Conservation (phyloP, 2,113 vertebrate species). For the Phalacrocorax pelagicus region DNA sequence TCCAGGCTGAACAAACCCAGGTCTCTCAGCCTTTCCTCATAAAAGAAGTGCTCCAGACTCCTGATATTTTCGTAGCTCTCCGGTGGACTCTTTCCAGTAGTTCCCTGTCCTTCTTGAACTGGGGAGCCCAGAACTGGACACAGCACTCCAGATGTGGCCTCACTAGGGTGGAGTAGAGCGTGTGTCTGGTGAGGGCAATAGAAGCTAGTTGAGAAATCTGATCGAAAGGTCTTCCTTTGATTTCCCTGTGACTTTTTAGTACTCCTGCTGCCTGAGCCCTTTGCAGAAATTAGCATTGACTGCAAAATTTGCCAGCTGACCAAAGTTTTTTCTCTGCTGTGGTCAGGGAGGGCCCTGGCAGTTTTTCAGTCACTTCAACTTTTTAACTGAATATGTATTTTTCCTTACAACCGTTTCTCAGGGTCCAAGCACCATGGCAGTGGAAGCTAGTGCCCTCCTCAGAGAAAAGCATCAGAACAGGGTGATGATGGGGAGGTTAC, state of each 20-base stretch:
- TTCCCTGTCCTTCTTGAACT: too few relatives aligned
- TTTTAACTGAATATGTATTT: neutral
- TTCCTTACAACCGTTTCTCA: neutral
- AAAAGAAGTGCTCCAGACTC: too few relatives aligned
- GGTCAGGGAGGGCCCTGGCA: neutral
- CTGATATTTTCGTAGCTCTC: too few relatives aligned
- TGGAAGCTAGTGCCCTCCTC: neutral
- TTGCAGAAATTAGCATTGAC: neutral
- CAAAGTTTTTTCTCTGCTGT: neutral
- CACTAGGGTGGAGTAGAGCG: too few relatives aligned
- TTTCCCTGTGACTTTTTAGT: neutral
- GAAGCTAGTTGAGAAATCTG: neutral
- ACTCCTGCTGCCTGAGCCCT: neutral
- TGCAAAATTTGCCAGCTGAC: neutral
- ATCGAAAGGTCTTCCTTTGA: neutral
- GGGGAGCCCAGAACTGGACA: too few relatives aligned
- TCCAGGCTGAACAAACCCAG: too few relatives aligned
- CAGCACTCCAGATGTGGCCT: too few relatives aligned
- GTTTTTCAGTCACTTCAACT: neutral
- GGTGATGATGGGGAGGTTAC: neutral
- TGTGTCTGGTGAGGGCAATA: neutral
- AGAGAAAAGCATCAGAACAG: neutral
- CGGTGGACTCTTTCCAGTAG: too few relatives aligned
- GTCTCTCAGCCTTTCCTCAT: too few relatives aligned
- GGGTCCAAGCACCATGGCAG: neutral